Base-by-base conservation (phyloP, 2,888 invertebrate species). In the Gibbula magus region DNA sequence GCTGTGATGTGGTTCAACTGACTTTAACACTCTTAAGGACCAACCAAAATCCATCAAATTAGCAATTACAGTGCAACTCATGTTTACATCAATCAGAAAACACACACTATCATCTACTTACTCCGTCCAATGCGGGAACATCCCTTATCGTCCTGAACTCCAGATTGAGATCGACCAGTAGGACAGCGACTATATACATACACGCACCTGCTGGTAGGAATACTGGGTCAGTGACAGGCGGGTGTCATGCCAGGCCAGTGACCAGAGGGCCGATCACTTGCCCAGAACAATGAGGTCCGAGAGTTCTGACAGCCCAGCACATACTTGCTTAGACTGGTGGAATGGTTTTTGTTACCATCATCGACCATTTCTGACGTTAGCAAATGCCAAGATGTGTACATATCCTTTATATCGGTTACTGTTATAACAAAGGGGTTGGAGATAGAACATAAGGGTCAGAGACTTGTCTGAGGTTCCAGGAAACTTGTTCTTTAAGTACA, bases 91-190 rank as follows among this genome's bases (percentile, higher is more conserved):
- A 35, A 3, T 35, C 35, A 35, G 35, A n/a, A n/a, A n/a, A 10
- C 4, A 18, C 7, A 54, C 18, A 54, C 18, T 20, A 13, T 56
- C n/a, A 18, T 2, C 16, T 61, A 61, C 61, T 61, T 18, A 61
- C 61, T 61, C 61, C 29, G 25, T 25, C 61, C 61, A 61, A 22
- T 61, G 61, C 29, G 61, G 61, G 61, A 61, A 61, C 61, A 61
- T 61, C 29, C 25, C 61, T 61, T 61, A 25, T 61, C 29, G 61
- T 18, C 8, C 61, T 25, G 61, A 29, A 25, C 16, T 61, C 61
- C 61, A 61, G 25, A 45, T 61, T 61, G 61, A 18, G 3, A 2
- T 25, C n/a, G 29, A 8, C 8, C n/a, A 29, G 61, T 29, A 16
- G 13, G 61, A 16, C 61, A 61, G 1, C 61, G 25, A 29, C 61